Evolutionary conservation across 2,113 vertebrate genomes (phyloP).

Genomic region (Montifringilla adamsi): DNA sequence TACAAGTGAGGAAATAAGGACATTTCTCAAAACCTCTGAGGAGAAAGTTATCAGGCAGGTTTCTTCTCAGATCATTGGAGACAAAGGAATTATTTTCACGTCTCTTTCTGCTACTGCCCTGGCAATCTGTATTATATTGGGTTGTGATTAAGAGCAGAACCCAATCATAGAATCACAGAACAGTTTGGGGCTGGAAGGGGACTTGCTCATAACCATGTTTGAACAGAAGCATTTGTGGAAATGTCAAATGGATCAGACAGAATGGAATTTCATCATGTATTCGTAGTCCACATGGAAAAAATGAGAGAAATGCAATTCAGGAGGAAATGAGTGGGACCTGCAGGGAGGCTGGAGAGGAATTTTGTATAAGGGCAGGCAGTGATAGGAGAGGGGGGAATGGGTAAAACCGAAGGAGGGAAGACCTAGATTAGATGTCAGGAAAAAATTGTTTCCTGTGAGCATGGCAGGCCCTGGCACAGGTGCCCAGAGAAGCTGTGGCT

Average conservation of each 20-base stretch:
- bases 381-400: neutral
- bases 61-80: neutral
- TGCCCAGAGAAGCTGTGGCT: neutral
- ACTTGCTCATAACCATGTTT: neutral
- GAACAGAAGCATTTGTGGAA: neutral
- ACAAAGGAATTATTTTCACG: neutral
- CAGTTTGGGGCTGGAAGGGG: neutral
- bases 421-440: no score
- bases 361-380: neutral
- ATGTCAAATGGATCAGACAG: neutral
- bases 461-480: rapidly evolving
- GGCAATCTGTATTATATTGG: neutral
- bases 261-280: neutral
- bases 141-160: neutral
- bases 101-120: no score
- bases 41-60: neutral
- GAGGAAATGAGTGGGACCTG: neutral
- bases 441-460: neutral
- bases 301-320: neutral
- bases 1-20: neutral
- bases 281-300: neutral
- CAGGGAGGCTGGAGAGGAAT: neutral
- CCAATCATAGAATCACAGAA: neutral
- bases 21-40: neutral
- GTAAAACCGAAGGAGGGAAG: no score